Evolutionary conservation across 2,113 vertebrate species (phyloP), one percentile per base, ranked within the genome.

Genomic region (Ophthalmolycus amberensis): DNA sequence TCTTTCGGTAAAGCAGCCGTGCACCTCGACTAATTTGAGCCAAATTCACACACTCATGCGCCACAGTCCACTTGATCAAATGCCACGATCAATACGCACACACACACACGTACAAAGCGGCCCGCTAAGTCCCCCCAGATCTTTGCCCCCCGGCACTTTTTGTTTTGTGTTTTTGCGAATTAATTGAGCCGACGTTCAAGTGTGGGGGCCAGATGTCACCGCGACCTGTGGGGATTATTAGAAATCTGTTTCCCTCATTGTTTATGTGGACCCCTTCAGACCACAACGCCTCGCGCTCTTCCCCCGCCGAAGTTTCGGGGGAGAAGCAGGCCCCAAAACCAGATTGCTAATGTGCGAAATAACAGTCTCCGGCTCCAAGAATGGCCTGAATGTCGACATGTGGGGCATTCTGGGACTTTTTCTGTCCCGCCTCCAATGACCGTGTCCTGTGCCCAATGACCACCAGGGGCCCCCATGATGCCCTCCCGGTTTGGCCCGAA

Each of bases 211-310:
- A 94, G 93, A 94, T 94, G 93, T 94, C 93, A 92, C 92, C 75
- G 82, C 74, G 90, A 94, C 93, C 93, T 93, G 92, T 92, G 92
- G 93, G 93, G 90, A 94, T 93, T 93, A 94, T 93, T 92, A 93
- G 89, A 94, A 94, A 94, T 93, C 92, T 94, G 92, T 94, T 92
- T 88, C 84, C 85, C 86, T 92, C 89, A 90, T 92, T 92, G 92
- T 93, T 90, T 88, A 81, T 66, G 87, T 64, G 90, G 85, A 91
- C 87, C 93, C 87, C 90, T 90, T 90, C 65, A 81, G 74, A 89
- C 86, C 88, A 68, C 84, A 46, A 79, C 44, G 71, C 87, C 87
- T 89, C 10, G n/a, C 27, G 4, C 75, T 85, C 70, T 48, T 77
- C 77, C 73, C 65, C 42, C 79, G 84, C 25, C 11, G 80, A 89